Conservation (phyloP, 2,113 vertebrate species). For the Thunnus maccoyii region DNA sequence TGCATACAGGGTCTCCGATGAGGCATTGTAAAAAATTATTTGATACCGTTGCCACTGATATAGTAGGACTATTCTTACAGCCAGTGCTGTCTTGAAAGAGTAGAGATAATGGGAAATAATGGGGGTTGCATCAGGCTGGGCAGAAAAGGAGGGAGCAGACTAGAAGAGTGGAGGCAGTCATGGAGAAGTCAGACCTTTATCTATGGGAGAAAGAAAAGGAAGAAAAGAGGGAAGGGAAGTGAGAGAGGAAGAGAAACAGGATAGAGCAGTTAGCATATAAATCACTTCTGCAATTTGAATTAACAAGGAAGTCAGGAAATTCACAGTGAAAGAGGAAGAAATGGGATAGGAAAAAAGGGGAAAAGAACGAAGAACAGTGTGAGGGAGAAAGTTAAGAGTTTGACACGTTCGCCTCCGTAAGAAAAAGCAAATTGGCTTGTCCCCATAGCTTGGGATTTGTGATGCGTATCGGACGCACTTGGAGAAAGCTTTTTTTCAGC, state of each 20-base stretch:
- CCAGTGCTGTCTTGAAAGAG: conserved; percentile 69
- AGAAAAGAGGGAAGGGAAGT: conserved; percentile 38
- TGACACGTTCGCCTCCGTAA: conserved; percentile 51
- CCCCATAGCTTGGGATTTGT: conserved; percentile 45
- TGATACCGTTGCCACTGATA: conserved; percentile 60
- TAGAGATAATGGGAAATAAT: conserved; percentile 71
- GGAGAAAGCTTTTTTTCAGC: conserved; percentile 41
- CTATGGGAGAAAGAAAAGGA: conserved; percentile 70
- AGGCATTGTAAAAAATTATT: conserved; percentile 62
- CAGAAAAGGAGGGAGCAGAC: conserved; percentile 74
- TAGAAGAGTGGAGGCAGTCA: conserved; percentile 80
- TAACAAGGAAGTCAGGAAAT: conserved; percentile 66
- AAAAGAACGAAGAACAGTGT: conserved; percentile 37
- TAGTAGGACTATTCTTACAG: conserved; percentile 71
- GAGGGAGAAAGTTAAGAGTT: conserved; percentile 58
- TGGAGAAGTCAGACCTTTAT: conserved; percentile 84
- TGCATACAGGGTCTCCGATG: conserved; percentile 35
- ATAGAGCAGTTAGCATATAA: conserved; percentile 76
- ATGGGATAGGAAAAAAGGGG: conserved; percentile 27
- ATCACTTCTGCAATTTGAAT: conserved; percentile 70
- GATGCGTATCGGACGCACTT: conserved; percentile 71
- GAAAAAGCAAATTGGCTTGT: conserved; percentile 73
- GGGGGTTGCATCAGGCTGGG: conserved; percentile 75
- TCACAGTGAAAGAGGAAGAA: conserved; percentile 60
- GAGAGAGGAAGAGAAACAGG: conserved; percentile 62